phyloP scores from a whole-genome alignment of 2,797 vertebrate species.

The Halcyon chelicuti region DNA sequence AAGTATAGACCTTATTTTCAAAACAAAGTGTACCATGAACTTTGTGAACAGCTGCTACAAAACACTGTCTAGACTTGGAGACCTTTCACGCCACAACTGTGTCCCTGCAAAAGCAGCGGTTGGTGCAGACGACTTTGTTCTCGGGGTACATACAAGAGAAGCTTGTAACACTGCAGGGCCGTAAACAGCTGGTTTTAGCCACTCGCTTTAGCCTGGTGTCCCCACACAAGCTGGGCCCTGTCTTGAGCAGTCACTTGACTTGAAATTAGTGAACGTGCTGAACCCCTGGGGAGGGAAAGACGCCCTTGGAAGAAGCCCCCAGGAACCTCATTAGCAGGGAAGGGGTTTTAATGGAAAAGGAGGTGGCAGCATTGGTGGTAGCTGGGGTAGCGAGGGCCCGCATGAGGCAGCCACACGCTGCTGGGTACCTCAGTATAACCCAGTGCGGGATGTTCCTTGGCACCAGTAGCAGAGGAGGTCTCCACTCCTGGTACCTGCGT shows the following conservation, averaged over 20 bases:
- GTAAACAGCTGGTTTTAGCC: neutral
- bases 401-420: accelerated
- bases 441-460: neutral
- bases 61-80: neutral
- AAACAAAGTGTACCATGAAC: neutral
- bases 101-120: neutral
- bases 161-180: neutral
- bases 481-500: accelerated
- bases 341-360: neutral
- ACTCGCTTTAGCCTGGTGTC: neutral
- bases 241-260: neutral
- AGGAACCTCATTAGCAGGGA: neutral
- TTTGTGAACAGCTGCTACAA: neutral
- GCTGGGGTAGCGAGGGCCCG: neutral
- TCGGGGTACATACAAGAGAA: neutral
- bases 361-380: neutral
- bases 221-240: neutral
- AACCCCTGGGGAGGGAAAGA: neutral
- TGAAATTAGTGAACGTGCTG: neutral
- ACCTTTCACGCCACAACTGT: accelerated
- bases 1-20: neutral
- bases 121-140: neutral
- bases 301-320: neutral
- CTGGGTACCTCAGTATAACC: neutral
- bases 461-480: neutral